phyloP scores from a whole-genome alignment of 2,113 vertebrate genomes.

The Epinephelus lanceolatus region DNA sequence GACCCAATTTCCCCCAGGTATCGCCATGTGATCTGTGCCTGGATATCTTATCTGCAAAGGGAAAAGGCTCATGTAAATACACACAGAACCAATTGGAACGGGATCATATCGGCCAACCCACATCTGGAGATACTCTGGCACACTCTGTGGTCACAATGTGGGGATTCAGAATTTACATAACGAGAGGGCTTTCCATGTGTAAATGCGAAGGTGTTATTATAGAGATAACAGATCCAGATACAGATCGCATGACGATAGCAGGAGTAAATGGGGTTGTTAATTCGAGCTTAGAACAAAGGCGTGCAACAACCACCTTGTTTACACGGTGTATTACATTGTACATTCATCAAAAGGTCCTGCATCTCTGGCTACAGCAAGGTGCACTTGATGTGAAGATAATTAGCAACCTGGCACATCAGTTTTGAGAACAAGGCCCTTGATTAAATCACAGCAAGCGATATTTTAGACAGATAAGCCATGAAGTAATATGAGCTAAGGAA shows the following conservation, averaged over 20 bases:
- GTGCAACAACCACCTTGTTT: neutral
- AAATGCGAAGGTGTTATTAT: neutral
- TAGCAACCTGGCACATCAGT: neutral
- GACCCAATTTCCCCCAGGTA: conserved; percentile 37
- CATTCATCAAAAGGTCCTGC: neutral
- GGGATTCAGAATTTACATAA: neutral
- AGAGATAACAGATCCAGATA: neutral
- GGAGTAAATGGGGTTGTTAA: neutral
- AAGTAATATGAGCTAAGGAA: neutral
- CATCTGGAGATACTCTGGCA: neutral
- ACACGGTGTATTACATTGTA: neutral
- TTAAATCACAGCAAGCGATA: conserved; percentile 19
- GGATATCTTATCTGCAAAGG: conserved; percentile 18
- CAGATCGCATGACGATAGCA: neutral
- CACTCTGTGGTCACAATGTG: neutral
- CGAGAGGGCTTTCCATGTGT: no score
- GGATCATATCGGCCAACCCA: neutral
- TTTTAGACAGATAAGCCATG: neutral
- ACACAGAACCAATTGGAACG: neutral
- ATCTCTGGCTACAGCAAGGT: neutral
- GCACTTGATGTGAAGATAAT: conserved; percentile 10
- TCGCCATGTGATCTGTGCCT: conserved; percentile 28
- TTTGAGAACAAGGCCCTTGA: conserved; percentile 10
- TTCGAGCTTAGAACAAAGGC: neutral
- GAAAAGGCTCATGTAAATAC: neutral